A percentile compares a stretch with the other conserved stretches of the same genome.
phyloP scores from a whole-genome alignment of 2,113 vertebrate species.

The Gavia stellata region DNA sequence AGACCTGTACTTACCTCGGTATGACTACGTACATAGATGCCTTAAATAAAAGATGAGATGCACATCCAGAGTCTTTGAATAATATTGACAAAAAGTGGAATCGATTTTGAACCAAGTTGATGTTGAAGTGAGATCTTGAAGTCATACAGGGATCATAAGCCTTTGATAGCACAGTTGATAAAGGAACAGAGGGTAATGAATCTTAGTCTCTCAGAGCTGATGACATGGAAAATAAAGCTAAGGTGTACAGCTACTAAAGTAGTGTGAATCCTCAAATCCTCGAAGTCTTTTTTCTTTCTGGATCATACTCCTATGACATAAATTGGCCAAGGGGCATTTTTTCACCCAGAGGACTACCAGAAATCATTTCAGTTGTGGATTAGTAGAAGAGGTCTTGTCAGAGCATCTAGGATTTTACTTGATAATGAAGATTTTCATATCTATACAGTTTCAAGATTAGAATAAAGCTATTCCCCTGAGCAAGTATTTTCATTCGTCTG shows the following conservation, averaged over 20 bases:
- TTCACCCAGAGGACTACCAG: neutral
- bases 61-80: slow-evolving; percentile 64
- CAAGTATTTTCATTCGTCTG: neutral
- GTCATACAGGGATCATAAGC: slow-evolving; percentile 45
- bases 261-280: neutral
- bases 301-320: neutral
- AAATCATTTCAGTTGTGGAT: neutral
- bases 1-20: neutral
- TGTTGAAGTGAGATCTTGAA: slow-evolving; percentile 59
- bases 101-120: slow-evolving; percentile 52
- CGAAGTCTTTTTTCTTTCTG: neutral
- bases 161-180: slow-evolving; percentile 66
- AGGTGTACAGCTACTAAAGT: slow-evolving; percentile 19
- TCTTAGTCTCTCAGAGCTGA: slow-evolving; percentile 29
- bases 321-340: neutral
- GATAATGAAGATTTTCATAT: slow-evolving; percentile 22
- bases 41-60: slow-evolving; percentile 71
- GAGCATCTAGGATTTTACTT: neutral
- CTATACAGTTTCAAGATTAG: neutral
- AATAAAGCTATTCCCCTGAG: neutral
- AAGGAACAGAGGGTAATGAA: slow-evolving; percentile 53
- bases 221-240: slow-evolving; percentile 59
- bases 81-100: slow-evolving; percentile 61
- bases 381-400: neutral
- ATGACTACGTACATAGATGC: slow-evolving; percentile 11